A percentile compares a stretch with the other conserved stretches of the same genome.
phyloP scores from a whole-genome alignment of 2,888 invertebrate genomes.

The Bhutanitis thaidina region DNA sequence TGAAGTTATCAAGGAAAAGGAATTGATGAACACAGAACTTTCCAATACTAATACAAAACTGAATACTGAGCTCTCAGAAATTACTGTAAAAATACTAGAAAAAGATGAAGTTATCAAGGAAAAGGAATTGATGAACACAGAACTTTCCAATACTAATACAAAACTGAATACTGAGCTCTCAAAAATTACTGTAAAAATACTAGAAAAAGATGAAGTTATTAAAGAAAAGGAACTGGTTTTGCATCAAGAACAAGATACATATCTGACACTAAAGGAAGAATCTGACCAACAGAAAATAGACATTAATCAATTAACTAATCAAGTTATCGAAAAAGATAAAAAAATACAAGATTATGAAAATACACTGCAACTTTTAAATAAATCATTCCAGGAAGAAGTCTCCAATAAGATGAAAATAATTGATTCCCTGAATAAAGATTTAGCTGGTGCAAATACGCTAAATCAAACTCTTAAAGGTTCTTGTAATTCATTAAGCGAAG shows the following conservation, averaged over 20 bases:
- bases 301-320: not conserved
- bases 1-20: too few species aligned
- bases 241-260: too few species aligned
- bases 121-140: slow-evolving; percentile 27
- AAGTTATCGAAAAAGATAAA: slow-evolving; percentile 8
- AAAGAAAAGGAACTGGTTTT: too few species aligned
- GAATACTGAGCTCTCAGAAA: slow-evolving; percentile 28
- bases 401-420: not conserved
- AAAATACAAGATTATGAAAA: not conserved
- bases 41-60: slow-evolving; percentile 32
- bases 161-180: not conserved
- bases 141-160: not conserved
- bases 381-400: slow-evolving; percentile 5
- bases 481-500: slow-evolving; percentile 16
- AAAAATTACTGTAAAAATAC: too few species aligned
- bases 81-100: slow-evolving; percentile 31
- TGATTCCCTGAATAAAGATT: slow-evolving; percentile 7
- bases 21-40: slow-evolving; percentile 24
- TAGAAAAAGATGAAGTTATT: too few species aligned
- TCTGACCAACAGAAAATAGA: too few species aligned
- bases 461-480: not conserved
- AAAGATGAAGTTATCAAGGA: slow-evolving; percentile 37
- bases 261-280: too few species aligned
- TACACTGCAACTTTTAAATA: slow-evolving; percentile 30
- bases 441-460: not conserved